Base-by-base conservation (phyloP, 2,113 vertebrate species). In the Ornithorhynchus anatinus region DNA sequence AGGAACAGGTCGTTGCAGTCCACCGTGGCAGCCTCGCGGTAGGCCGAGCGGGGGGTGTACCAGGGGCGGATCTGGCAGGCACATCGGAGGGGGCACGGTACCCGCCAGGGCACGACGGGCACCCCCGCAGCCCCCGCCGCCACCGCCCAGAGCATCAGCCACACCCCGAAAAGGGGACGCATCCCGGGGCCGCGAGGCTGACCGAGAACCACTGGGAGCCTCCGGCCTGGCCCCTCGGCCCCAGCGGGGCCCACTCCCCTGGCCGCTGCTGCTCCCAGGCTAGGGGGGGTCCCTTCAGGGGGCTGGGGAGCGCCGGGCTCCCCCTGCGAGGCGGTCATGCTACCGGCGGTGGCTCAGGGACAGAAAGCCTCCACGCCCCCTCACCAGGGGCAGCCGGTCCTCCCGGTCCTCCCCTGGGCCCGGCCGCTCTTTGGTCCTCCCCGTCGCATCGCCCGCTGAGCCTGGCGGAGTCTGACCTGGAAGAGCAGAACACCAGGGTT, bases 11-110 rank as follows among this genome's bases (percentile, higher is more conserved):
- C 94, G 40, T 96, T 98, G 90, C 96, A 98, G 87, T 98, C 97
- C 85, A 98, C 96, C 0, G 96, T 98, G 64, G 95, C 87, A 6
- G 96, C 96, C 84, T 98, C 96, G 0, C 93, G 90, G 84, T 98
- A 98, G 25, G 92, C 90, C 0, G 97, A 98, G 52, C 96, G 94
- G 1, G 95, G 95, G 0, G 96, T 96, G 72, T 97, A 98, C 96
- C 97, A 98, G 0, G 96, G 96, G 66, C 95, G 92, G 86, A 98
- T 94, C 92, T 98, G 96, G 86, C 96, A 98, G 54, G 93, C 75
- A 5, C 96, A 98, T 63, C 86, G 93, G 2, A 42, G 72, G 0
- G 96, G 96, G 48, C 96, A 97, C 52, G 90, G 77, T 35, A 97
- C 96, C 3, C 77, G 90, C 96, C 96, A 98, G 72, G 96, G 95